Conservation (phyloP, 2,888 invertebrate genomes). For the Nomada flava region DNA sequence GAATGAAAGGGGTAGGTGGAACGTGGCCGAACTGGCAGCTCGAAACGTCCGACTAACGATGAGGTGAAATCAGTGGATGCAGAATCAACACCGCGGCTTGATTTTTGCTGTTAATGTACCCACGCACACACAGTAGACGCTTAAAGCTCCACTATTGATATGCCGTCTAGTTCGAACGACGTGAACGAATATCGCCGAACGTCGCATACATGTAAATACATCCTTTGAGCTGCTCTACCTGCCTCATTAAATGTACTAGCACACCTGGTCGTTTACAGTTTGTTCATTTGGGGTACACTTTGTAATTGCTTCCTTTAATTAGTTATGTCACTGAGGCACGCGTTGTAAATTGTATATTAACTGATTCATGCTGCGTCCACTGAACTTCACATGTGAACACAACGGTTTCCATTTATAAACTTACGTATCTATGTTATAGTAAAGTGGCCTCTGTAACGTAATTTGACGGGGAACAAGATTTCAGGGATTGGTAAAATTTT, state of each 20-base stretch:
- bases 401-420: too few species aligned
- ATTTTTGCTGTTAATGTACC: conserved; percentile 75
- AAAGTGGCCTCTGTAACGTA: too few species aligned
- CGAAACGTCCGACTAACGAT: conserved; percentile 63
- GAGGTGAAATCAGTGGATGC: conserved; percentile 68
- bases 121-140: conserved; percentile 52
- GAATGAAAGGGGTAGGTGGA: conserved; percentile 3
- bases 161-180: conserved; percentile 23
- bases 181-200: background rate
- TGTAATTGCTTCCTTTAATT: conserved; percentile 1
- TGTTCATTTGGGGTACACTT: conserved; percentile 1
- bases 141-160: conserved; percentile 36
- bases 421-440: too few species aligned
- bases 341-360: too few species aligned
- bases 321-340: too few species aligned
- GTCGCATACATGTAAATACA: background rate
- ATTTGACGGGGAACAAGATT: too few species aligned
- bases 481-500: too few species aligned
- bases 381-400: too few species aligned
- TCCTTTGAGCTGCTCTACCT: background rate
- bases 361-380: too few species aligned
- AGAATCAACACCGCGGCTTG: conserved; percentile 71
- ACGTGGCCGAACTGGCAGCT: conserved; percentile 52
- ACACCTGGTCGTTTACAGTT: background rate
- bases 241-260: background rate